Conservation (phyloP, 2,113 vertebrate genomes). For the Ophthalmolycus amberensis region DNA sequence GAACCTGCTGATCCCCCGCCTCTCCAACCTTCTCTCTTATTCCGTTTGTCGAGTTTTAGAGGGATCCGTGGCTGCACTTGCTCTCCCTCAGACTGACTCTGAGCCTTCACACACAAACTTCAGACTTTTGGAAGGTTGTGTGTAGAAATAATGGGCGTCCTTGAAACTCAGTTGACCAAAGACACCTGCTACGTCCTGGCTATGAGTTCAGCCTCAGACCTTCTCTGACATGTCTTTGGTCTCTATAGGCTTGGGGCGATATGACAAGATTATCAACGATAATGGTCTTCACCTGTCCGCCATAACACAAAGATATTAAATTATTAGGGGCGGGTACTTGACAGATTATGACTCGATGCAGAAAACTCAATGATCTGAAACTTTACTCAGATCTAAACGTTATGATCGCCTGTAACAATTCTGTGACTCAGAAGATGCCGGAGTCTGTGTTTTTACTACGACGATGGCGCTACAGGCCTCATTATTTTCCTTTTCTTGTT, state of each 20-base stretch:
- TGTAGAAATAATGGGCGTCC: conserved; percentile 18
- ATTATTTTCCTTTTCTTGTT: no score
- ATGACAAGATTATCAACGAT: no score
- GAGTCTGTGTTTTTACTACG: no score
- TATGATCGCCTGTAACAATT: no score
- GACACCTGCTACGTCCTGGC: background rate
- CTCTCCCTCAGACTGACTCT: conserved; percentile 11
- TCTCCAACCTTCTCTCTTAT: conserved; percentile 41
- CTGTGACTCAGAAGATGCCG: no score
- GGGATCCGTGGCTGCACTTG: background rate
- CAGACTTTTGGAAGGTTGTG: background rate
- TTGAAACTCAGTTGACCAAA: background rate
- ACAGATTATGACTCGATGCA: no score
- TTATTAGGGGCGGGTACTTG: no score
- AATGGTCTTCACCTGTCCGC: no score
- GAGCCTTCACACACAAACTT: conserved; percentile 10
- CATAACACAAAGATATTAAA: no score
- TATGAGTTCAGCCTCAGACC: background rate
- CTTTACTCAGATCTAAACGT: no score
- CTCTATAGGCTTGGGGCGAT: background rate
- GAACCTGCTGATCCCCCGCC: conserved; percentile 58
- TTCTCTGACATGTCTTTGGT: background rate
- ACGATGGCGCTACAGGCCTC: no score
- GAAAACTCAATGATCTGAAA: no score
- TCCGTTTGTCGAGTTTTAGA: conserved; percentile 41